Percentiles rank a stretch among this genome's conserved stretches.
Conservation (phyloP, 1,140 invertebrate genomes). For the Diprion similis region DNA sequence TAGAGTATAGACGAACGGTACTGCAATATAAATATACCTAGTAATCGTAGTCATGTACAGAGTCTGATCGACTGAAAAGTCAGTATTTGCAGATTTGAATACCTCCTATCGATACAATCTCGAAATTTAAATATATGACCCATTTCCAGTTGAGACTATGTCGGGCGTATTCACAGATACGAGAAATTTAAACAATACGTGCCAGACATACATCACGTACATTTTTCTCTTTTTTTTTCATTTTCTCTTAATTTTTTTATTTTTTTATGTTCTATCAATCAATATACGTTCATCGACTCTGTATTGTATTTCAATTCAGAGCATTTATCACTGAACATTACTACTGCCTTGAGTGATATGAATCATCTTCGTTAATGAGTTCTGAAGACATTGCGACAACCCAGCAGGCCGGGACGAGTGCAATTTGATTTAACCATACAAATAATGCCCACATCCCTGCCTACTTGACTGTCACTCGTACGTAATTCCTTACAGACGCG, state of each 20-base stretch:
- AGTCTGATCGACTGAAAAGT: background rate
- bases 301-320: background rate
- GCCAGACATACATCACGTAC: too few relatives aligned
- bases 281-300: background rate
- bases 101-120: background rate
- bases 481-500: background rate
- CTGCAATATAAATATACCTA: too few relatives aligned
- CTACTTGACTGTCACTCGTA: constrained; percentile 39
- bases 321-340: constrained; percentile 3
- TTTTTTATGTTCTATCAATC: background rate
- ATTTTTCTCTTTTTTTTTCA: too few relatives aligned
- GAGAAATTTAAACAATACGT: too few relatives aligned
- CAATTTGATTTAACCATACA: constrained; percentile 56
- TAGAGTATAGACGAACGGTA: too few relatives aligned
- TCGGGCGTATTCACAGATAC: background rate
- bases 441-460: constrained; percentile 56
- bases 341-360: background rate
- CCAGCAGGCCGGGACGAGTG: constrained; percentile 61
- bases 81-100: constrained; percentile 4
- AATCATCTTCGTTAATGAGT: background rate
- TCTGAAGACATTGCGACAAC: constrained; percentile 21
- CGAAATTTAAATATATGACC: constrained; percentile 1
- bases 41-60: background rate
- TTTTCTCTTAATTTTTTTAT: background rate
- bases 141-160: background rate